Evolutionary conservation across 2,888 invertebrate species (phyloP), one percentile per base, ranked within the genome.

Genomic region (Caenorhabditis japonica): DNA sequence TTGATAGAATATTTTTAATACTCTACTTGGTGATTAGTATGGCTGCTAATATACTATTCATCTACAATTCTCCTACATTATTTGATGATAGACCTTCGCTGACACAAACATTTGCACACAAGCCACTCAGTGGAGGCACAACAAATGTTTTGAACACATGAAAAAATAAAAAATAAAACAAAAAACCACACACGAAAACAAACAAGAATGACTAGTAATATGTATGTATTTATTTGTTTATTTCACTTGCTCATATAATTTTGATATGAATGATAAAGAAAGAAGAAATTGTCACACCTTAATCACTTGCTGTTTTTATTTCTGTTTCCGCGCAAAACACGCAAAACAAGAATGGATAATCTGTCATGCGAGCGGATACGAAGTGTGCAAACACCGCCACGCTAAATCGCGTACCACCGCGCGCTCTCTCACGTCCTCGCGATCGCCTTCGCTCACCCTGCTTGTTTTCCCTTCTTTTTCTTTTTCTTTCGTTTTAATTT

Each of bases 1-100:
- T 81, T 49, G 79, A 81, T 34, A 61, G 81, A 15, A 60, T 81
- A 43, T 81, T 78, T 43, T 66, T 81, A 13, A 76, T 80, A 27
- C 33, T 81, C 15, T 81, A 72, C 55, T 33, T 81, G 12, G 46
- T 80, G 19, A 56, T 79, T 12, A 79, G 72, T 47, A 61, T 71
- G 34, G 62, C 68, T 8, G 78, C 77, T 10, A 79, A 77, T 34
- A 62, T 79, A 21, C 34, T 61, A 34, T 75, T 78, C 38, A 41
- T 78, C 34, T 74, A 62, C 36, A 76, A 74, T 41, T 70, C 78
- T 30, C 75, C 71, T 39, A 77, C 77, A 21, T 38, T 79, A 23
- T 79, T 77, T 27, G 79, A 79, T 43, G 59, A 70, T 38, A 58
- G 77, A 30, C 72, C 75, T 17, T 71, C 73, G 12, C 52, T 78